Evolutionary conservation across 2,113 vertebrate genomes (phyloP).

Genomic region (Pterophyllum scalare): DNA sequence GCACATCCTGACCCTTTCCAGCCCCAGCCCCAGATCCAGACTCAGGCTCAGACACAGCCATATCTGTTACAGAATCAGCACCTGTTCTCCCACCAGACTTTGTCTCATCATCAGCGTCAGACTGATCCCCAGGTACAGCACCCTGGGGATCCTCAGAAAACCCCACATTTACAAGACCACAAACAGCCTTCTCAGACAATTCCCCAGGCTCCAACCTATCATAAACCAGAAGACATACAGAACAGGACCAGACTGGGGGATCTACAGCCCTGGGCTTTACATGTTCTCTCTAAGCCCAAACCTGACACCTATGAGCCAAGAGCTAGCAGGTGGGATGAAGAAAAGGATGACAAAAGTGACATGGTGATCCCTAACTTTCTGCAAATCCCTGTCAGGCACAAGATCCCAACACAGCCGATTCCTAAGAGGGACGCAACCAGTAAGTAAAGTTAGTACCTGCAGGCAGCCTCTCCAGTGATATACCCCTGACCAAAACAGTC

Average conservation of each 20-base stretch:
- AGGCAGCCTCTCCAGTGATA: rapidly evolving
- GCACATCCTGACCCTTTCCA: background rate
- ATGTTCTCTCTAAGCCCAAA: background rate
- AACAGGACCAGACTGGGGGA: background rate
- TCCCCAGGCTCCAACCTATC: background rate
- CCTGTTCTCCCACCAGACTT: background rate
- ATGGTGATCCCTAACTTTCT: constrained; percentile 13
- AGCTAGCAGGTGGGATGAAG: background rate
- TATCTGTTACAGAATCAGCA: background rate
- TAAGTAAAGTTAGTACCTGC: constrained; percentile 52
- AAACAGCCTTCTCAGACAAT: background rate
- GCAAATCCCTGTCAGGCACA: constrained; percentile 51
- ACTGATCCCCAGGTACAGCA: background rate
- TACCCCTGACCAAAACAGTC: background rate
- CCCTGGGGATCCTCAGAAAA: background rate
- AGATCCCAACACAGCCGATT: constrained; percentile 19
- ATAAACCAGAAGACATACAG: constrained; percentile 12
- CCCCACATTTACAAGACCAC: background rate
- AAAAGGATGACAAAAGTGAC: background rate
- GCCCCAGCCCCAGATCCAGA: background rate
- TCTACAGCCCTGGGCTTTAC: background rate
- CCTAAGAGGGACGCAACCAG: constrained; percentile 58
- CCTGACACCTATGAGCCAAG: background rate
- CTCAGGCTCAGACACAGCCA: background rate
- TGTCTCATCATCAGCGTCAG: background rate